phyloP scores from a whole-genome alignment of 2,797 vertebrate genomes.

The Gambelia wislizenii region DNA sequence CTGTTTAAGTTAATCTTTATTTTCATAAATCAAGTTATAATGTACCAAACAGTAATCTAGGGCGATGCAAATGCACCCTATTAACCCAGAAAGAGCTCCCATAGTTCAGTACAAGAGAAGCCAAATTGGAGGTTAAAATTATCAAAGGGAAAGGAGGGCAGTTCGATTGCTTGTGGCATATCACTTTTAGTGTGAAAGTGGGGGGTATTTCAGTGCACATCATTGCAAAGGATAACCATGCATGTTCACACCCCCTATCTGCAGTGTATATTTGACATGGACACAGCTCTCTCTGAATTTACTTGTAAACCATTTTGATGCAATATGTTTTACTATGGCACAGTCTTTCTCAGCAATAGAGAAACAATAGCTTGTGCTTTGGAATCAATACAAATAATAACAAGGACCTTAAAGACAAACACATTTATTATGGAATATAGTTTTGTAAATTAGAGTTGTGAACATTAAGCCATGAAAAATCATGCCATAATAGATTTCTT shows the following conservation, averaged over 20 bases:
- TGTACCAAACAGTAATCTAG: background rate
- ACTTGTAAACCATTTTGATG: background rate
- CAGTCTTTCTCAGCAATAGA: background rate
- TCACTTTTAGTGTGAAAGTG: background rate
- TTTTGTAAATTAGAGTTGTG: background rate
- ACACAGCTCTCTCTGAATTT: slow-evolving; percentile 5
- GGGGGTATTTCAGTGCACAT: background rate
- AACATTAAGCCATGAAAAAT: background rate
- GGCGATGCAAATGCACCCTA: background rate
- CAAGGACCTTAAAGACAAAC: background rate
- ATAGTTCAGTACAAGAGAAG: background rate
- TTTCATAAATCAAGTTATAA: background rate
- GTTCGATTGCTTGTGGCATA: background rate
- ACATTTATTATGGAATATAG: background rate
- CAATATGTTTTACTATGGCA: slow-evolving; percentile 10
- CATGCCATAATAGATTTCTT: background rate
- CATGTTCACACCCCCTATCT: background rate
- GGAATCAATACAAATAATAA: slow-evolving; percentile 1
- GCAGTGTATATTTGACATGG: slow-evolving; percentile 5
- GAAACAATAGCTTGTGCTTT: background rate
- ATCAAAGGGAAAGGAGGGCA: background rate
- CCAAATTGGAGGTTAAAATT: background rate
- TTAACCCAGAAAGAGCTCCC: background rate
- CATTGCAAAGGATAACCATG: background rate
- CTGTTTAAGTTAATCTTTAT: too few relatives aligned